Evolutionary conservation across 2,797 vertebrate species (phyloP).

Genomic region (Gymnopithys bicolor): DNA sequence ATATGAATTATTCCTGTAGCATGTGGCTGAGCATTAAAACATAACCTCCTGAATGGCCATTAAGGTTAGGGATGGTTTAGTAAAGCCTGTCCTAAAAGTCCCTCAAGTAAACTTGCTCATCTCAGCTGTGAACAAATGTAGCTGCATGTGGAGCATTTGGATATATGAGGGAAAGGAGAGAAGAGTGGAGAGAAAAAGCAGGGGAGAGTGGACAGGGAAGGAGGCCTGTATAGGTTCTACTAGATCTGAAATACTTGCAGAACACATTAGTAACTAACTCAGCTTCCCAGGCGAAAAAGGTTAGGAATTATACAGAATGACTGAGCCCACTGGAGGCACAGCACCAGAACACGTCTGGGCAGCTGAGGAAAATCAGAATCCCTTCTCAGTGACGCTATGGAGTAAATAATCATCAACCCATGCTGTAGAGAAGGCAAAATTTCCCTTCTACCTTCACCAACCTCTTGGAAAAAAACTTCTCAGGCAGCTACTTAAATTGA

Average conservation of each 20-base stretch:
- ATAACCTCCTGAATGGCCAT: background rate
- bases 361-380: background rate
- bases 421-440: background rate
- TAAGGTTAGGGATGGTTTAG: background rate
- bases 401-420: background rate
- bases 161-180: background rate
- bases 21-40: background rate
- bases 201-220: background rate
- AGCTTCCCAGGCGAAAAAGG: background rate
- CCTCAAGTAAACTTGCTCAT: background rate
- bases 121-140: background rate
- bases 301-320: background rate
- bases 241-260: background rate
- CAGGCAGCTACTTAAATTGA: conserved; percentile 2
- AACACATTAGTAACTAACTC: background rate
- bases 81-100: background rate
- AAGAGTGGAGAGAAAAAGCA: background rate
- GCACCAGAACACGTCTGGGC: background rate
- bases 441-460: background rate
- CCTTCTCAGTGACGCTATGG: background rate
- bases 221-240: background rate
- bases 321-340: background rate
- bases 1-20: background rate
- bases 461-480: background rate
- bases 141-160: background rate